Evolutionary conservation across 2,888 invertebrate genomes (phyloP).

Genomic region (Ypsolopha sequella): DNA sequence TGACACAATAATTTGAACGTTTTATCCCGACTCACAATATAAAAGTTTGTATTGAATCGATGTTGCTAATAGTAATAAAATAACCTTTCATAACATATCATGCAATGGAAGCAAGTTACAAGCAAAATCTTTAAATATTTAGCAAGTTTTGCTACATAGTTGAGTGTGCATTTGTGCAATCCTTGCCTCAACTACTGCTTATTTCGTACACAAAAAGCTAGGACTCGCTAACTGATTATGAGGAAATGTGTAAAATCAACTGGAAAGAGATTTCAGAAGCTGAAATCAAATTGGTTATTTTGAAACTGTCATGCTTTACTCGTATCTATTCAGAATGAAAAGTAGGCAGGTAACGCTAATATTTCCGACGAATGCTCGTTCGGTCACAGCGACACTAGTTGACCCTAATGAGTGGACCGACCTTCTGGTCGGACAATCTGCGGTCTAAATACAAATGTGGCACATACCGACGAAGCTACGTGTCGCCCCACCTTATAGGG

Average conservation of each 20-base stretch:
- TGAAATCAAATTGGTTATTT: no score
- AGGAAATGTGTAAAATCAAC: no score
- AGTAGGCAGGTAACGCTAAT: background rate
- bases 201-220: no score
- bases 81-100: background rate
- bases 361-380: background rate
- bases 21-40: no score
- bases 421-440: constrained; percentile 26
- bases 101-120: background rate
- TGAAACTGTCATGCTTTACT: no score
- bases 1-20: no score
- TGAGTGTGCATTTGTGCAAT: no score
- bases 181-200: no score
- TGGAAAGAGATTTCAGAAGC: no score
- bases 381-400: constrained; percentile 20
- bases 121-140: no score
- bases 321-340: background rate
- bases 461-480: constrained; percentile 1
- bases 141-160: no score
- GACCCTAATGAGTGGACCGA: constrained; percentile 52
- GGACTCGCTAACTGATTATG: no score
- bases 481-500: background rate
- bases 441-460: constrained; percentile 1
- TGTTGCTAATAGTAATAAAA: background rate
- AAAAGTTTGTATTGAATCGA: background rate